phyloP scores from a whole-genome alignment of 2,797 vertebrate genomes.

The Melanotaenia boesemani region DNA sequence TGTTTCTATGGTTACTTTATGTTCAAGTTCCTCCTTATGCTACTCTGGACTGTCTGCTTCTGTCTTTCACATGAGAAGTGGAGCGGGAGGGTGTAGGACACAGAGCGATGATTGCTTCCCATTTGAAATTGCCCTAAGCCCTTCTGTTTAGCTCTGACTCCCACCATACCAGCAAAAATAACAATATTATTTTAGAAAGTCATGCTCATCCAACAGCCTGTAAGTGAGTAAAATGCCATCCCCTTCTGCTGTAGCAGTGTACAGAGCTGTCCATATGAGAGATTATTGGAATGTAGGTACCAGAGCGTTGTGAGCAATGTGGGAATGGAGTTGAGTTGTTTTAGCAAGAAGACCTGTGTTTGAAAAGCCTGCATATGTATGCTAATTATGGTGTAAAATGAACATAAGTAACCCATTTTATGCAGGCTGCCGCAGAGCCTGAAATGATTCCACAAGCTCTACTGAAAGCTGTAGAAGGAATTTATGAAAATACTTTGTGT shows the following conservation, averaged over 20 bases:
- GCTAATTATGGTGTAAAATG: not conserved
- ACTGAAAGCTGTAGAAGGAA: slow-evolving; percentile 17
- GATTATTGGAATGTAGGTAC: not conserved
- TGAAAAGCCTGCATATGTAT: not conserved
- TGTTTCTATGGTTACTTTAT: not conserved
- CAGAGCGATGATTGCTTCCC: not conserved
- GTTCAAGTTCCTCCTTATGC: not conserved
- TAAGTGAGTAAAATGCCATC: not conserved
- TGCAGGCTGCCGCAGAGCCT: not conserved
- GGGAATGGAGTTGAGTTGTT: not conserved
- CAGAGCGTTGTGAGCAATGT: not conserved
- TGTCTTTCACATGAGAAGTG: not conserved
- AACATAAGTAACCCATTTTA: too few species aligned
- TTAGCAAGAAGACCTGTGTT: not conserved
- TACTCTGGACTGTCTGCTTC: not conserved
- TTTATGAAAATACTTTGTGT: slow-evolving; percentile 21
- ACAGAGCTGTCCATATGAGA: not conserved
- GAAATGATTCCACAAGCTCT: not conserved
- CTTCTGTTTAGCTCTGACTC: not conserved
- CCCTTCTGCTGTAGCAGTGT: not conserved
- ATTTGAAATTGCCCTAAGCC: not conserved
- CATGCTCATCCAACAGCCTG: not conserved
- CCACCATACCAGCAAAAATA: not conserved
- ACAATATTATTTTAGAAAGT: not conserved
- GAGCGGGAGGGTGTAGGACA: not conserved